Evolutionary conservation across 1,140 invertebrate genomes (phyloP), one percentile per base, ranked within the genome.

Genomic region (Pseudachorutes palmiensis): DNA sequence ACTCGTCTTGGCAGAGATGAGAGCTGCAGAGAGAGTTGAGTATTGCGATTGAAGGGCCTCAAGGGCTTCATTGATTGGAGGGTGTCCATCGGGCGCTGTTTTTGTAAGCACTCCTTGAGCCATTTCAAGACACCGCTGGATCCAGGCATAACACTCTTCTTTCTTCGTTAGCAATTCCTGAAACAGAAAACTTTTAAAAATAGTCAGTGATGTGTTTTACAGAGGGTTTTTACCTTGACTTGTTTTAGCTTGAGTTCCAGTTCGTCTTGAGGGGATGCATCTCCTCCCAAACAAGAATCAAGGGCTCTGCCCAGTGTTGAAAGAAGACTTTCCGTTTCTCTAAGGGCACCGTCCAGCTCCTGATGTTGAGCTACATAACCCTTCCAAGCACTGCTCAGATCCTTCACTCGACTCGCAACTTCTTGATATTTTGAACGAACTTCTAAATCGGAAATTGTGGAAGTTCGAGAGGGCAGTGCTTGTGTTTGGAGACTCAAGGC

Each of bases 41-140:
- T 92, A 96, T 73, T 92, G 86, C 75, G 92, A 89, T 81, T 97
- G 93, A 58, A 97, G 79, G 62, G 86, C 84, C 16, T 88, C 85
- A 22, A 97, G 80, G 26, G 86, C 84, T 69, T 89, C 87, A 74
- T 94, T 94, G 58, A 97, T 92, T 9, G 84, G 82, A 70, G 88
- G 86, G 75, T 97, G 92, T 0, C 94, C 94, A 55, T 83, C 76
- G 0, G 92, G 88, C 2, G 92, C 89, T 0, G 94, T 97, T 74
- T 95, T 95, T 0, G 91, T 91, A 67, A 97, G 77, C n/a, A 97
- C 91, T 72, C 86, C 86, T 79, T 97, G 93, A 0, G 91, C 90
- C 71, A 91, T 78, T 77, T 97, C 94, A 24, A 95, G 85, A 30
- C 92, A 84, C 64, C 84, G 85, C 76, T 97, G 91, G 41, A 87